Evolutionary conservation across 2,797 vertebrate species (phyloP), one percentile per base, ranked within the genome.

Genomic region (Falco cherrug): DNA sequence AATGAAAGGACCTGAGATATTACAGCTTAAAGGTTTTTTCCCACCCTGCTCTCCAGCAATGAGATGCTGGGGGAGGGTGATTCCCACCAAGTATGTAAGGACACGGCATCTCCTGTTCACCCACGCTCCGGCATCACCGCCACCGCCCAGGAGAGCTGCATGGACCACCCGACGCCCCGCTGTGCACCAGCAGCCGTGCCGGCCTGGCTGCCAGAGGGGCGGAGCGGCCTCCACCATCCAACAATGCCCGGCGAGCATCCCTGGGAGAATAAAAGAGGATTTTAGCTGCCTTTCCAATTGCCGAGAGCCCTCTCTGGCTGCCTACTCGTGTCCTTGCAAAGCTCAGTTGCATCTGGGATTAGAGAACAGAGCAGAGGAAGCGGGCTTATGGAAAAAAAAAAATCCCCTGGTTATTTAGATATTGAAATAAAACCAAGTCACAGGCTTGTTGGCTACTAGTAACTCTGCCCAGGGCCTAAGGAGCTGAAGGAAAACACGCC

Each of bases 131-230:
- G 81, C 41, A 48, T 26, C 45, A 5, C 50, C 43, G 33, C 25
- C 7, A 19, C 25, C 8, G 12, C 29, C 7, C 14, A 47, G 29
- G 11, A 79, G 45, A 48, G 47, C 70, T 51, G 67, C 87, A 37
- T 4, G 73, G 8, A 33, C 16, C 7, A 31, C 76, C 24, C 45
- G 18, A 33, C 20, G 59, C 2, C 18, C 25, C 6, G 82, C 81
- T 84, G 43, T 74, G 82, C 81, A 10, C 81, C 81, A 75, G 71
- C 53, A 8, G 69, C 69, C 9, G 29, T 3, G 20, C 48, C 11
- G 56, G 33, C 71, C 59, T 5, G 35, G 85, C n/a, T 96, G 95
- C 92, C 89, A 96, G 94, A 95, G 95, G 95, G 94, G 94, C 84
- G 90, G 95, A 95, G 95, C 93, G 57, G 92, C 43, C 75, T 8